phyloP scores from a whole-genome alignment of 2,797 vertebrate genomes.

The Melopsittacus undulatus region DNA sequence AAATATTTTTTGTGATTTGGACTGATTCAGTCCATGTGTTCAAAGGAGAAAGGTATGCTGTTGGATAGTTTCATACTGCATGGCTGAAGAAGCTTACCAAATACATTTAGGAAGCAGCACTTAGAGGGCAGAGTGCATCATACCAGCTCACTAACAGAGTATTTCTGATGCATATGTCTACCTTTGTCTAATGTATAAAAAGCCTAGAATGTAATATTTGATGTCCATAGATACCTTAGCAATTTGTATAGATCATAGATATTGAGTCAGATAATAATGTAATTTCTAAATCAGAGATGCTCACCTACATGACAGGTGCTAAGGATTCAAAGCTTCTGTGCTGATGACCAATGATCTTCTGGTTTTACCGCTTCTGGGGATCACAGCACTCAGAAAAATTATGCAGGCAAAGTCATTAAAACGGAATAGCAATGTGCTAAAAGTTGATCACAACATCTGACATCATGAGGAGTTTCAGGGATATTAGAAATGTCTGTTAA shows the following conservation, averaged over 20 bases:
- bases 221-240: background rate
- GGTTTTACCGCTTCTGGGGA: background rate
- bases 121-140: background rate
- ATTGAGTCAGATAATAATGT: background rate
- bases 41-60: background rate
- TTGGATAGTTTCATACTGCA: background rate
- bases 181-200: background rate
- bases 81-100: background rate
- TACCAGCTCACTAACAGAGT: background rate
- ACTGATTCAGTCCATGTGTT: accelerated
- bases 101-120: background rate
- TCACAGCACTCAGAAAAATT: background rate
- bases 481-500: background rate
- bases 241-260: background rate
- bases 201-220: background rate
- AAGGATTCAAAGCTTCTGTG: background rate
- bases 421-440: background rate
- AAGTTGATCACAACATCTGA: background rate
- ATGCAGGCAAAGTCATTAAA: background rate
- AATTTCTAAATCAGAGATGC: background rate
- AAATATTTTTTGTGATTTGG: background rate
- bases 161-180: background rate
- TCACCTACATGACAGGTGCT: background rate
- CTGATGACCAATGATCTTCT: background rate
- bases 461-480: background rate